Conservation (phyloP, 2,888 invertebrate species). For the Eumacrocentrus americanus region DNA sequence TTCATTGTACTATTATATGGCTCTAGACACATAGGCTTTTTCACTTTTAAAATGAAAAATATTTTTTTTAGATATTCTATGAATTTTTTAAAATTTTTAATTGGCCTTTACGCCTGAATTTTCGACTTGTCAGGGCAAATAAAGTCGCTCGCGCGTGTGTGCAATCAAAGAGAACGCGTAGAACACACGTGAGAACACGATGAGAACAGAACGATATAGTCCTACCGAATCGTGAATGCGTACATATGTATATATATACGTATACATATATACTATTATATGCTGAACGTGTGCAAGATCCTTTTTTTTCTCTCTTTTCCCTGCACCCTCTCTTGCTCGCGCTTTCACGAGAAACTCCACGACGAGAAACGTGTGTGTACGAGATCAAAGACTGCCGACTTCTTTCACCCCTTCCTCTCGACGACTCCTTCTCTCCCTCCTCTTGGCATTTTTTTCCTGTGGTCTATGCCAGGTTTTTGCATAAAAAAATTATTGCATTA, state of each 20-base stretch:
- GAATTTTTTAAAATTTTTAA: neutral
- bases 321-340: constrained; percentile 14
- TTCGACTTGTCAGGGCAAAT: constrained; percentile 8
- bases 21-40: too few species aligned
- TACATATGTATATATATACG: constrained; percentile 13
- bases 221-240: constrained; percentile 40
- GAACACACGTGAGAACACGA: constrained; percentile 19
- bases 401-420: constrained; percentile 42
- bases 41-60: too few species aligned
- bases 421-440: constrained; percentile 36
- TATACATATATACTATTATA: too few species aligned
- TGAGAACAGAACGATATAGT: constrained; percentile 40
- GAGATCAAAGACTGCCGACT: constrained; percentile 55
- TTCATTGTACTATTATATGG: too few species aligned
- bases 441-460: constrained; percentile 28
- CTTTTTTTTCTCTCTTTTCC: constrained; percentile 29
- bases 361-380: constrained; percentile 39
- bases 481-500: neutral
- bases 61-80: too few species aligned
- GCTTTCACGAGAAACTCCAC: constrained; percentile 34
- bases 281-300: constrained; percentile 22
- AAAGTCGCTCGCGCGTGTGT: constrained; percentile 11
- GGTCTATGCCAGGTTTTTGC: constrained; percentile 7
- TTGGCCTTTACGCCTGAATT: neutral
- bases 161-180: constrained; percentile 19